Base-by-base conservation (phyloP, 2,113 vertebrate species). In the Rhineura floridana region DNA sequence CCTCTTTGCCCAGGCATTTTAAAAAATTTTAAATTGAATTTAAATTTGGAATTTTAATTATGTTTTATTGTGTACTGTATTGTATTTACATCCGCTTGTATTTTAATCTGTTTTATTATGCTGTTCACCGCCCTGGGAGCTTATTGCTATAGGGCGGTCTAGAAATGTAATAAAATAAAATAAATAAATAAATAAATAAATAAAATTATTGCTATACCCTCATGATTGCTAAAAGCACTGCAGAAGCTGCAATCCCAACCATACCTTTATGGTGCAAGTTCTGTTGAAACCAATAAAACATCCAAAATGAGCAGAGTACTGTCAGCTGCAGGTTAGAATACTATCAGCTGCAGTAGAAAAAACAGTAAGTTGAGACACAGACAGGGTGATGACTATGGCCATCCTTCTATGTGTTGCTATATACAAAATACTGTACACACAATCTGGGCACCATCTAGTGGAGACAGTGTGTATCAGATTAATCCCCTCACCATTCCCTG, bases 381-480 rank as follows among this genome's bases (percentile, higher is more conserved):
- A n/a, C 12, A 65, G 11, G 21, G 12, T 9, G 44, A 50, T 36
- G 23, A 39, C 33, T 13, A 25, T 30, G 44, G 42, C 12, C 17
- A 59, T 1, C 33, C 48, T 46, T 52, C 62, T 67, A 1, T 4
- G 19, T 4, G 8, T 70, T 63, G 39, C 39, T 42, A 21, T 52
- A 28, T 46, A 28, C 28, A 15, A 85, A 59, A 85, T 76, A 83
- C 82, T 70, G 44, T n/a, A 44, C 8, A n/a, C 13, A 76, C 70
- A 13, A 8, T 42, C 59, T 52, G 72, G 36, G 81, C 81, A 88
- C 87, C 87, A 84, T n/a, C 87, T 88, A 84, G 87, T 55, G 87
- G 87, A 55, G 44, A 59, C 62, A n/a, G 10, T 25, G 59, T 1
- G n/a, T 6, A 70, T 52, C 13, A 10, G n/a, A 42, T 69, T 80